Evolutionary conservation across 2,113 vertebrate species (phyloP).

Genomic region (Peromyscus leucopus): DNA sequence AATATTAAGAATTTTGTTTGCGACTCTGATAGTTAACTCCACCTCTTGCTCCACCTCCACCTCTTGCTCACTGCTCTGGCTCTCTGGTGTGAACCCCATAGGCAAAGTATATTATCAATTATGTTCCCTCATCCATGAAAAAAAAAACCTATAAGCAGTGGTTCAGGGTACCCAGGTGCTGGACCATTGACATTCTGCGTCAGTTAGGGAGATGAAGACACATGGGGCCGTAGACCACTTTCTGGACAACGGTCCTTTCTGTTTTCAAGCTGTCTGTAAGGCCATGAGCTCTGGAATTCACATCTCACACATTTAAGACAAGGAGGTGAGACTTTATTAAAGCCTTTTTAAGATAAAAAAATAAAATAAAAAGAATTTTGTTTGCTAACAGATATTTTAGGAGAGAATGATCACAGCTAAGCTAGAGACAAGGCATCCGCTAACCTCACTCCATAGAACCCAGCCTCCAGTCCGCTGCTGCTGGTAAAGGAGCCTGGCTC

Average conservation of each 20-base stretch:
- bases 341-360: not conserved
- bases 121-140: not conserved
- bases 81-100: not conserved
- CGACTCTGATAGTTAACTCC: not conserved
- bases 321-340: not conserved
- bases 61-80: not conserved
- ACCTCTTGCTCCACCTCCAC: not conserved
- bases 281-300: not conserved
- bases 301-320: not conserved
- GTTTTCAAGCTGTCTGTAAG: not conserved
- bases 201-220: not conserved
- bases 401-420: not conserved
- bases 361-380: no score
- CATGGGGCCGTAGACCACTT: not conserved
- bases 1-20: not conserved
- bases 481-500: not conserved
- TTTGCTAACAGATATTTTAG: not conserved
- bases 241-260: not conserved
- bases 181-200: not conserved
- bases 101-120: not conserved
- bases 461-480: not conserved
- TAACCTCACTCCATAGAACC: no score
- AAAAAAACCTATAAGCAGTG: not conserved
- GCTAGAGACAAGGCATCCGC: accelerated
- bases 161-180: not conserved